A percentile compares a stretch with the other conserved stretches of the same genome.
These are phyloP conservation scores for Epinotia demarniana DNA, from an alignment of 2,888 invertebrate species.

Conservation along the genomic window DNA sequence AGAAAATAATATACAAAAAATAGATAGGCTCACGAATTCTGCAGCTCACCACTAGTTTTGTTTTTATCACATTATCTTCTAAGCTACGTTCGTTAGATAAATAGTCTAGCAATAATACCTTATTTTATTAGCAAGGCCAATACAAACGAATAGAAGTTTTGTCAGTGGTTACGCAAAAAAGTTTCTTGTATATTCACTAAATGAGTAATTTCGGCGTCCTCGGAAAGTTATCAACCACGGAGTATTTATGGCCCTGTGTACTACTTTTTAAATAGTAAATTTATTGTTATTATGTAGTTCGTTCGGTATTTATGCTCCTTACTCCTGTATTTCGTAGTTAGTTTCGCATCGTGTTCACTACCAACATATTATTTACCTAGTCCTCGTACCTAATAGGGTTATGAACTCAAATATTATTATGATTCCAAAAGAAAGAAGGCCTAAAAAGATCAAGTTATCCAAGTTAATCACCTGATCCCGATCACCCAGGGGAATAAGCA, in stretches of 20 bases:
- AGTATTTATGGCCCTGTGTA: constrained; percentile 21
- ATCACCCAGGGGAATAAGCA: too few species aligned
- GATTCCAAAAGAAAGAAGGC: too few species aligned
- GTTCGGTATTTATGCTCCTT: not conserved
- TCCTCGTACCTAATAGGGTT: too few species aligned
- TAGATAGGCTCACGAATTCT: too few species aligned
- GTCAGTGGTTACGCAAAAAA: constrained; percentile 21
- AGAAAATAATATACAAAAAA: too few species aligned
- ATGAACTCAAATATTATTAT: too few species aligned
- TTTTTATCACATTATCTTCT: too few species aligned
- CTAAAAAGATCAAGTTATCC: too few species aligned
- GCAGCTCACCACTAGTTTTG: too few species aligned
- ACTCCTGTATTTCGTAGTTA: not conserved
- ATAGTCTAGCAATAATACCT: not conserved
- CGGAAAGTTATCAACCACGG: constrained; percentile 30
- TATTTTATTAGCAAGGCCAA: not conserved
- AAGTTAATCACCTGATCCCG: too few species aligned
- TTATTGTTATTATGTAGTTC: constrained; percentile 11
- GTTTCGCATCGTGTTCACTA: not conserved
- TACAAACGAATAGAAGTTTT: constrained; percentile 3
- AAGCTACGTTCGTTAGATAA: not conserved
- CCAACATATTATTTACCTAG: too few species aligned
- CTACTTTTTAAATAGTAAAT: constrained; percentile 8
- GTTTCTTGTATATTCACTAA: constrained; percentile 8
- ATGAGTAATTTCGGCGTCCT: constrained; percentile 26